These are phyloP conservation scores for Maniola jurtina DNA, from an alignment of 1,140 invertebrate genomes.

Conservation along the genomic window DNA sequence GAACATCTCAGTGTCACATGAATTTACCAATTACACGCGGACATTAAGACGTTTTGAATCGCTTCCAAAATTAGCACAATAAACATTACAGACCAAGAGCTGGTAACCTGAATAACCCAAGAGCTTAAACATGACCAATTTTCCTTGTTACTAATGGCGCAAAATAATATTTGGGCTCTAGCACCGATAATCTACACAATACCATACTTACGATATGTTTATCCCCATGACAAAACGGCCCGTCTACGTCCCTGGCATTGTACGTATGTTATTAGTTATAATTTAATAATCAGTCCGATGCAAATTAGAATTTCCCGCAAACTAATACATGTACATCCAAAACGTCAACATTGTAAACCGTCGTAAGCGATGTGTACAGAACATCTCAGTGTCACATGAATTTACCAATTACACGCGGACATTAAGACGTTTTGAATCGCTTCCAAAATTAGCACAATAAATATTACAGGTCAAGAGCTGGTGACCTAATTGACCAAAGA, in stretches of 20 bases:
- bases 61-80: background rate
- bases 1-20: background rate
- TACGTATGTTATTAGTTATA: no score
- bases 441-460: background rate
- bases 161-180: no score
- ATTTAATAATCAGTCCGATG: no score
- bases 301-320: no score
- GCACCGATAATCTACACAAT: no score
- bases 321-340: no score
- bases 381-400: background rate
- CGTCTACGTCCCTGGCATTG: no score
- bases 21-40: conserved; percentile 3
- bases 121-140: background rate
- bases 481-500: background rate
- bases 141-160: no score
- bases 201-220: no score
- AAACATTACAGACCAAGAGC: background rate
- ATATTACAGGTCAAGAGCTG: background rate
- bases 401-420: conserved; percentile 2
- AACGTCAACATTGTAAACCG: no score
- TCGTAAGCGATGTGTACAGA: conserved; percentile 6
- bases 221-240: no score
- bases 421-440: conserved; percentile 9
- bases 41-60: conserved; percentile 10
- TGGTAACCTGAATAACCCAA: background rate